Evolutionary conservation across 1,140 invertebrate genomes (phyloP), one percentile per base, ranked within the genome.

Genomic region (Eurosta solidaginis): DNA sequence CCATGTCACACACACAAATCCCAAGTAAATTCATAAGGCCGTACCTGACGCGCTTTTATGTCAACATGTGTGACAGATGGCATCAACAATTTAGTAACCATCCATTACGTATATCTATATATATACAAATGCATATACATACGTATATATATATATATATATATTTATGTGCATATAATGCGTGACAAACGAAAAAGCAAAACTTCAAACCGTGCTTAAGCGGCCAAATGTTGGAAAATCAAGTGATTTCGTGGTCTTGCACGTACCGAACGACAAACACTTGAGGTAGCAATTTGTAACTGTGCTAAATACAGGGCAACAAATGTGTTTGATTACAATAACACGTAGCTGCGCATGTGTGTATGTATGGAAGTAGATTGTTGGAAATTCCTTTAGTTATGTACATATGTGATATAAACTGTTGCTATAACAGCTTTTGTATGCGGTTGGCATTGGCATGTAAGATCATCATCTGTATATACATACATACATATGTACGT

Each of bases 161-260:
- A 22, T 6, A 52, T 49, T 25, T 33, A 12, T 52, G 27, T 52
- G 22, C 20, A 27, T 52, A 25, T 27, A 25, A 25, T 25, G 20
- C 14, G 14, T 9, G 29, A 22, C 59, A 68, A 68, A 68, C 22
- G 33, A 68, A 20, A 36, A 22, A 40, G 10, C 59, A n/a, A 47
- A 47, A 22, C 4, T 22, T 1, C 12, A 68, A 3, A 22, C 40
- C 59, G 59, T 68, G 59, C 59, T 42, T 6, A 68, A 68, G 59
- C 59, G 33, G 14, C 59, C 59, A 68, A 68, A 68, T 36, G 59
- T 68, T 22, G 59, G 59, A 68, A 68, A 68, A 68, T 68, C 59
- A 68, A 68, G 59, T 68, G 59, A 68, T 68, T 68, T 68, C 59
- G 59, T 68, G 59, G 59, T 40, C 59, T 20, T 68, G 36, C 59